Percentiles rank a stretch among this genome's conserved stretches.
Conservation (phyloP, 37 sponge, comb jelly and placozoan species). For the Lycopodina hypogea region DNA sequence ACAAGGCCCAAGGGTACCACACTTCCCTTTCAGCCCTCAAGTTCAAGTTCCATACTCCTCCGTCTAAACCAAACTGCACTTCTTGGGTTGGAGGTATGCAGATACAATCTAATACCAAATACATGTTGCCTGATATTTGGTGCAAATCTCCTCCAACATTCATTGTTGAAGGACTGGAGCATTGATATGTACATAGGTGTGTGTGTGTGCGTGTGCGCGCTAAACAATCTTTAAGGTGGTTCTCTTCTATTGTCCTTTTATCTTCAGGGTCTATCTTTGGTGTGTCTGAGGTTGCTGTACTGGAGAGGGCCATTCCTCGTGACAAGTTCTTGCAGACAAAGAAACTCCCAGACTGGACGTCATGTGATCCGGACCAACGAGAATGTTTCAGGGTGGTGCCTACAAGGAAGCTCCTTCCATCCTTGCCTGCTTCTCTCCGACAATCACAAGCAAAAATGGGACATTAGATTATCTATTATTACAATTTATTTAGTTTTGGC, state of each 20-base stretch:
- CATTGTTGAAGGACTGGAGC: too few species aligned
- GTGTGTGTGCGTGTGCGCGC: not conserved
- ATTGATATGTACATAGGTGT: not conserved
- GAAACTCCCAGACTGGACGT: conserved; percentile 78
- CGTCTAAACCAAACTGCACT: conserved; percentile 53
- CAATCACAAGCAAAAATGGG: not conserved
- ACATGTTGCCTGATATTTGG: too few species aligned
- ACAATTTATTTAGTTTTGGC: too few species aligned
- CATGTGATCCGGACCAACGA: conserved; percentile 60
- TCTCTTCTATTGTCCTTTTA: too few species aligned
- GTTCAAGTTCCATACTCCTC: conserved; percentile 76
- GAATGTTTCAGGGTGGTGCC: conserved; percentile 46
- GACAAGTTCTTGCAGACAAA: conserved; percentile 62
- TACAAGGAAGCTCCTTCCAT: conserved; percentile 34
- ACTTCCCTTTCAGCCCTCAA: conserved; percentile 16
- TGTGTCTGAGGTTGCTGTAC: conserved; percentile 57
- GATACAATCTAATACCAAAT: not conserved
- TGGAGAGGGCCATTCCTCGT: conserved; percentile 64
- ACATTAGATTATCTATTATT: not conserved
- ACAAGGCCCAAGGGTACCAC: conserved; percentile 27
- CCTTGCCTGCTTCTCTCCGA: conserved; percentile 21
- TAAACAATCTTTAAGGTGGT: too few species aligned
- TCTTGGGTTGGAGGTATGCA: conserved; percentile 85
- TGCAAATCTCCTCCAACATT: not conserved
- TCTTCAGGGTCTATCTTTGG: conserved; percentile 73